These are phyloP conservation scores for Lampris incognitus DNA, from an alignment of 2,113 vertebrate species.

Conservation along the genomic window DNA sequence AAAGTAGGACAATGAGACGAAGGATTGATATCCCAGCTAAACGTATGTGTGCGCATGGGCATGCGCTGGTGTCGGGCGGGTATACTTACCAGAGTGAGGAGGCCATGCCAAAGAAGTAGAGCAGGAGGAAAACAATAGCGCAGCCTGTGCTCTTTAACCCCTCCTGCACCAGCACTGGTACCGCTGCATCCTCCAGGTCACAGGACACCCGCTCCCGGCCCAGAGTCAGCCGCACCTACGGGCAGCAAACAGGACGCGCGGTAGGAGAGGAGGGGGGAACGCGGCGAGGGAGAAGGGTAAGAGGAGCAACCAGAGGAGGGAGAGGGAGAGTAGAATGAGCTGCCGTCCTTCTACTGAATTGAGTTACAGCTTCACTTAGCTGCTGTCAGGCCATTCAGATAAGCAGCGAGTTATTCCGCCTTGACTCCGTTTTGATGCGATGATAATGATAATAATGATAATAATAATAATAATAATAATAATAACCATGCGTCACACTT, in stretches of 20 bases:
- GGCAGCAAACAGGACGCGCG: not conserved
- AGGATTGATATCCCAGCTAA: slow-evolving; percentile 16
- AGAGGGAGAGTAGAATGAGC: too few relatives aligned
- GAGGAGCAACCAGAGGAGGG: not conserved
- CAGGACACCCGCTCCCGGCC: slow-evolving; percentile 98
- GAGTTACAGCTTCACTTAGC: too few relatives aligned
- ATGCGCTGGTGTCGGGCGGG: slow-evolving; percentile 11
- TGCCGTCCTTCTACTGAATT: too few relatives aligned
- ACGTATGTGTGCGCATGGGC: not conserved
- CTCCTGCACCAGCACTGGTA: slow-evolving; percentile 96
- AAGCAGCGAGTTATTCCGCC: too few relatives aligned
- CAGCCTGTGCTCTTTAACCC: slow-evolving; percentile 99
- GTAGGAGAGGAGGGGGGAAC: not conserved
- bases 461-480: too few relatives aligned
- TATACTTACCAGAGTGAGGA: slow-evolving; percentile 94
- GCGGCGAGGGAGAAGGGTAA: not conserved
- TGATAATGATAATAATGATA: too few relatives aligned
- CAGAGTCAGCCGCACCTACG: slow-evolving; percentile 89
- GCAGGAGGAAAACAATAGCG: slow-evolving; percentile 98
- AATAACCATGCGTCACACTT: too few relatives aligned
- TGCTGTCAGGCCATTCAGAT: not conserved
- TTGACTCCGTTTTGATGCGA: too few relatives aligned
- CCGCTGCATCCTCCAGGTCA: slow-evolving; percentile 94
- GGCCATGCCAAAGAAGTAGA: slow-evolving; percentile 99
- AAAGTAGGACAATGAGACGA: slow-evolving; percentile 29